These are phyloP conservation scores for Fissipunctia ypsillon DNA, from an alignment of 2,888 invertebrate genomes.

Conservation along the genomic window DNA sequence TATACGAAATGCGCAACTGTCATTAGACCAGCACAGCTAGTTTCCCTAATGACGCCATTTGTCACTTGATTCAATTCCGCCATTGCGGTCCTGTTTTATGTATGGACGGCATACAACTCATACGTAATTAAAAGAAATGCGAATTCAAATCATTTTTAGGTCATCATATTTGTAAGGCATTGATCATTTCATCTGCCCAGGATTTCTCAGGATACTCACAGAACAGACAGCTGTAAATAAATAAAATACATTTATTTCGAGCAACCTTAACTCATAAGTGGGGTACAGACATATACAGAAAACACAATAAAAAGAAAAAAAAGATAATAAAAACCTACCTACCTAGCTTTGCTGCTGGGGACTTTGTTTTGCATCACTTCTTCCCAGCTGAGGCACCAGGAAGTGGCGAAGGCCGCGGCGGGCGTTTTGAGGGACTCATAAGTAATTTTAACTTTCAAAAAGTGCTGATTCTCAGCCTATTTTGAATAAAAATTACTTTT, in stretches of 20 bases:
- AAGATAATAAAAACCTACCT: no score
- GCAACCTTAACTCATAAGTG: no score
- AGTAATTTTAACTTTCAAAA: neutral
- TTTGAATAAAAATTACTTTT: neutral
- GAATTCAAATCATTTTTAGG: neutral
- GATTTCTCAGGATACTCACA: neutral
- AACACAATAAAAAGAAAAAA: no score
- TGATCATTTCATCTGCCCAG: neutral
- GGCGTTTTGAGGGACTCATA: neutral
- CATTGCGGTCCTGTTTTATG: slow-evolving; percentile 24
- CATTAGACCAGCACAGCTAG: slow-evolving; percentile 31
- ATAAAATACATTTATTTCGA: no score
- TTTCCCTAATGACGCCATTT: slow-evolving; percentile 48
- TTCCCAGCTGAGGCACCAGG: neutral
- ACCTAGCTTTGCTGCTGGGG: neutral
- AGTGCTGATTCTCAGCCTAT: neutral
- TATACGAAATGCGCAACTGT: slow-evolving; percentile 38
- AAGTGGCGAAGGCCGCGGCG: neutral
- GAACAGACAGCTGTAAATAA: no score
- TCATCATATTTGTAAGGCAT: neutral
- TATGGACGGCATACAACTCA: slow-evolving; percentile 18
- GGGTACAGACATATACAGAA: no score
- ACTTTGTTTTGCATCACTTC: neutral
- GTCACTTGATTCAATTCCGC: slow-evolving; percentile 49
- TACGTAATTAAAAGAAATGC: slow-evolving; percentile 3